Evolutionary conservation across 2,797 vertebrate genomes (phyloP).

Genomic region (Paramormyrops hopkinsi): DNA sequence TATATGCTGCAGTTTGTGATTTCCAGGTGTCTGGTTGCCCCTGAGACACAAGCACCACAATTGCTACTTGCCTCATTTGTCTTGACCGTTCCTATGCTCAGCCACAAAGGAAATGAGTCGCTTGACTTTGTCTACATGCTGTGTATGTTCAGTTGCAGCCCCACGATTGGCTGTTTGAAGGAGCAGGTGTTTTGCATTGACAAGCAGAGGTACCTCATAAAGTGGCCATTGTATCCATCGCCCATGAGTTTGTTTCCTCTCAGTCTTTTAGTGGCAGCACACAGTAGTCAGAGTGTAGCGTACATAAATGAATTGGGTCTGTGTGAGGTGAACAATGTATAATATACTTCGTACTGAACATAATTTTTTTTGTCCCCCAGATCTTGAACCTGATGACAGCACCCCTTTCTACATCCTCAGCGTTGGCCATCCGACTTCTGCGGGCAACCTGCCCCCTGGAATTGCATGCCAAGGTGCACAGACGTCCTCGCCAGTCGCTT

Average conservation of each 20-base stretch:
- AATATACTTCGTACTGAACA: not conserved
- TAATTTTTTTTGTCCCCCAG: constrained; percentile 40
- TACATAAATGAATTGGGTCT: constrained; percentile 25
- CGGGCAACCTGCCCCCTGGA: constrained; percentile 63
- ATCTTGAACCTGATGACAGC: constrained; percentile 71
- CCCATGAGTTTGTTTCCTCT: not conserved
- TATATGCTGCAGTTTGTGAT: not conserved
- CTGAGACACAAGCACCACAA: not conserved
- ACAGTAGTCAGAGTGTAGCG: not conserved
- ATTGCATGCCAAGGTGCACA: constrained; percentile 66
- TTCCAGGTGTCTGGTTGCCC: not conserved
- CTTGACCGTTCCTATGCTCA: not conserved
- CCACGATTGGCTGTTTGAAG: not conserved
- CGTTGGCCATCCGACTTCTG: constrained; percentile 64
- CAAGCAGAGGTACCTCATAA: not conserved
- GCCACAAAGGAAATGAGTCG: not conserved
- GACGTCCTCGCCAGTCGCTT: constrained; percentile 57
- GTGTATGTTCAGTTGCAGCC: not conserved
- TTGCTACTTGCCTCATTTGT: not conserved
- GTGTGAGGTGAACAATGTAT: not conserved
- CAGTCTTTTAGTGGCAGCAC: not conserved
- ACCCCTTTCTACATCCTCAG: constrained; percentile 69
- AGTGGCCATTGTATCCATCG: not conserved
- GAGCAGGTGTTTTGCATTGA: not conserved
- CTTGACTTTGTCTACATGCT: not conserved